phyloP scores from a whole-genome alignment of 2,797 vertebrate genomes.

The Eidolon dupreanum region DNA sequence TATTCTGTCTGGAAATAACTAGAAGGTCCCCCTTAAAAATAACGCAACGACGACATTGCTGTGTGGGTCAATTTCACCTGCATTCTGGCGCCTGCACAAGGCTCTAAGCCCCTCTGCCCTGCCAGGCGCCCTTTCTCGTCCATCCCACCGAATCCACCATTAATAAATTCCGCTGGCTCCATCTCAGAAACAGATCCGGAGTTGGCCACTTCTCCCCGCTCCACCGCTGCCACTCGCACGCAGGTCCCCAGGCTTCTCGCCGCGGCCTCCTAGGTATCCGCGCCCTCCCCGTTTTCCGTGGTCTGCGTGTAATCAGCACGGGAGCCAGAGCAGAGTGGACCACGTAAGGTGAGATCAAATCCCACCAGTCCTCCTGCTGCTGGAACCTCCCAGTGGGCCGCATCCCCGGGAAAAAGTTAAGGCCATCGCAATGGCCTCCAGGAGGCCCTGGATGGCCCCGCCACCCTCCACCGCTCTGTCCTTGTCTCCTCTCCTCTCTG shows the following conservation, averaged over 20 bases:
- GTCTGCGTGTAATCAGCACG: not conserved
- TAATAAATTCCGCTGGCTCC: not conserved
- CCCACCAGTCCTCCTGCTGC: not conserved
- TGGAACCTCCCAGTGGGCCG: not conserved
- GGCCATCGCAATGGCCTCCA: not conserved
- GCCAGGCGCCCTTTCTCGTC: not conserved
- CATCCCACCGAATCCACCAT: not conserved
- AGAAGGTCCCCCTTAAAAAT: not conserved
- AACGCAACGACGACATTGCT: not conserved
- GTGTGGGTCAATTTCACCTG: not conserved
- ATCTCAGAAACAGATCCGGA: not conserved
- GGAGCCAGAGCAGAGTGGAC: not conserved
- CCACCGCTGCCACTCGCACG: too few species aligned
- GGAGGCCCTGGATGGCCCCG: not conserved
- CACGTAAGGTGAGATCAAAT: too few species aligned
- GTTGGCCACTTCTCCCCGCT: too few species aligned
- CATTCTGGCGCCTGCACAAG: fast-evolving
- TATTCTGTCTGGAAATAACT: not conserved
- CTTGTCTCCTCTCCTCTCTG: not conserved
- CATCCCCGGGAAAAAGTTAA: not conserved
- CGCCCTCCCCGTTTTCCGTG: not conserved
- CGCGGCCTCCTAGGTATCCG: fast-evolving
- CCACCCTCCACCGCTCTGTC: not conserved
- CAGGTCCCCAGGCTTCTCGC: not conserved
- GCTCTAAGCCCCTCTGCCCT: not conserved